These are phyloP conservation scores for Esox masquinongy DNA, from an alignment of 2,797 vertebrate species.

Conservation along the genomic window DNA sequence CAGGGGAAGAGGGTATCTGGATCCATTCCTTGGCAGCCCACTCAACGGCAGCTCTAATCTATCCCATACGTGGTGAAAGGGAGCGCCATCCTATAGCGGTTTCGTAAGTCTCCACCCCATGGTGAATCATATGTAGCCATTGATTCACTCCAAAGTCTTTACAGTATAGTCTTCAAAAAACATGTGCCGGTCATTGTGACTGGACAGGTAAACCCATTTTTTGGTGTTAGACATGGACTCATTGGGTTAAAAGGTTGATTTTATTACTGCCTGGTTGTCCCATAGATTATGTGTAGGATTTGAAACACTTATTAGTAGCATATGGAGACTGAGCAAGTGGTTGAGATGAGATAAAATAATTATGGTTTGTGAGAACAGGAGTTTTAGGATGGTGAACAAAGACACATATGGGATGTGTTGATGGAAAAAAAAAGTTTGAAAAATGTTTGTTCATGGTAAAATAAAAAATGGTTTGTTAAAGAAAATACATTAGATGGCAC, in stretches of 20 bases:
- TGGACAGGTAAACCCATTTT: background rate
- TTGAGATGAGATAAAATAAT: background rate
- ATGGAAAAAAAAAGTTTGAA: background rate
- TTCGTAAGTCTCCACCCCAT: background rate
- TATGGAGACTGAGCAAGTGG: background rate
- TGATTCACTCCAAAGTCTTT: background rate
- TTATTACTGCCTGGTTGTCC: background rate
- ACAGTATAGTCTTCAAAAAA: background rate
- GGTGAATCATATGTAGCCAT: background rate
- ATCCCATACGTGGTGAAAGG: background rate
- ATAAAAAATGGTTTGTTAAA: background rate
- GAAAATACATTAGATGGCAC: conserved; percentile 54
- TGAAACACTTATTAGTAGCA: background rate
- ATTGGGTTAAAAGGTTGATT: background rate
- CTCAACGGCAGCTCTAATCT: background rate
- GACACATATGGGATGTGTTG: background rate
- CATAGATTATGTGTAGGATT: background rate
- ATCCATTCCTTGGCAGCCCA: background rate
- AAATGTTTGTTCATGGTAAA: background rate
- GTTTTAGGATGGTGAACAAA: background rate
- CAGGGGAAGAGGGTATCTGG: background rate
- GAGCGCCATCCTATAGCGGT: background rate
- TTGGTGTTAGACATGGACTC: background rate
- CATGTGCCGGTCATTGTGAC: background rate
- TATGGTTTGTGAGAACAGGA: background rate